These are phyloP conservation scores for Lepidonotus clava DNA, from an alignment of 2,888 invertebrate species.

Conservation along the genomic window DNA sequence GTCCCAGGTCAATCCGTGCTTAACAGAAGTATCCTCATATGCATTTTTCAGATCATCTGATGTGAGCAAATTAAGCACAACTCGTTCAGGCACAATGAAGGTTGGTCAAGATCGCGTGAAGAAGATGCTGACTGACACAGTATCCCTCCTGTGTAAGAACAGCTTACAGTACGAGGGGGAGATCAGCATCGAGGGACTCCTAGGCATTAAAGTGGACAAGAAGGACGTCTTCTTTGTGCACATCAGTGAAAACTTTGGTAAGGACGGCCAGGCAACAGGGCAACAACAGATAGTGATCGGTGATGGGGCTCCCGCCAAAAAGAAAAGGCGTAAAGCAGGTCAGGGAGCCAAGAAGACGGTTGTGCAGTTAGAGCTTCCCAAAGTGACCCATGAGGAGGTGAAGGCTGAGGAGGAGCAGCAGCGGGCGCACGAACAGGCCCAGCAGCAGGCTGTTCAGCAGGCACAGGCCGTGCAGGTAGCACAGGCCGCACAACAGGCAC, in stretches of 20 bases:
- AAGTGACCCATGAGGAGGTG: neutral
- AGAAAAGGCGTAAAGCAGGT: conserved; percentile 36
- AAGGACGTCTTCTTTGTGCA: conserved; percentile 52
- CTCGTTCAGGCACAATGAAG: neutral
- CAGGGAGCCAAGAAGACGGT: neutral
- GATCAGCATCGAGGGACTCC: conserved; percentile 46
- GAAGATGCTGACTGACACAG: conserved; percentile 40
- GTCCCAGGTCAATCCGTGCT: too few species aligned
- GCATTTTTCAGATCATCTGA: neutral
- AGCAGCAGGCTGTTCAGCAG: neutral
- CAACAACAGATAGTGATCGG: neutral
- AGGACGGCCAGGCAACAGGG: neutral
- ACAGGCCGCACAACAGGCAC: neutral
- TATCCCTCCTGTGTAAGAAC: conserved; percentile 43
- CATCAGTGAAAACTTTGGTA: conserved; percentile 45
- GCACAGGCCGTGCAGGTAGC: neutral
- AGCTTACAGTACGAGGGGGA: conserved; percentile 19
- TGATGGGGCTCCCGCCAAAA: conserved; percentile 36
- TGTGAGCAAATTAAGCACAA: neutral
- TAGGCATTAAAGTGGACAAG: conserved; percentile 47
- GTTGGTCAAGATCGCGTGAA: conserved; percentile 42
- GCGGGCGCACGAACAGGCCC: neutral
- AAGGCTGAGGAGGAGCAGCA: conserved; percentile 23
- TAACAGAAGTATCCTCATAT: too few species aligned
- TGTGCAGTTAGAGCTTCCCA: neutral